These are phyloP conservation scores for Papilio xuthus DNA, from an alignment of 1,140 invertebrate genomes.

Conservation along the genomic window DNA sequence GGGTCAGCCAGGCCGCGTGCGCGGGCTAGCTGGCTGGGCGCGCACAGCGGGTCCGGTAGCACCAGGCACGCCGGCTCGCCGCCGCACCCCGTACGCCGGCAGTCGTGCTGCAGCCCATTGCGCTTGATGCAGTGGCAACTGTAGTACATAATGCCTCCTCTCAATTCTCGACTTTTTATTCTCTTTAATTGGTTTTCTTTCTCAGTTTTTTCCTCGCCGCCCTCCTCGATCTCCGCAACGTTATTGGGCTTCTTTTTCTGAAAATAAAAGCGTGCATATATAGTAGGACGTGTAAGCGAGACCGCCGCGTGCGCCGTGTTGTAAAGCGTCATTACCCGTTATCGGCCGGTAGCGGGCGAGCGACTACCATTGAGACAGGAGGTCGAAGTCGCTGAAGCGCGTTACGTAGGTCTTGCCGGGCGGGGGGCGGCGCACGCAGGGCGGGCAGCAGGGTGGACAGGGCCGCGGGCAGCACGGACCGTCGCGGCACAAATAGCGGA, in stretches of 20 bases:
- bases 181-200: constrained; percentile 74
- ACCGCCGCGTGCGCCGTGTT: constrained; percentile 58
- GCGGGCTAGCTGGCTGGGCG: constrained; percentile 80
- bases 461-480: constrained; percentile 61
- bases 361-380: constrained; percentile 73
- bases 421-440: constrained; percentile 72
- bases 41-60: constrained; percentile 85
- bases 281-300: constrained; percentile 16
- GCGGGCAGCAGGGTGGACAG: constrained; percentile 71
- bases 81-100: constrained; percentile 85
- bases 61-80: constrained; percentile 86
- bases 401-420: constrained; percentile 76
- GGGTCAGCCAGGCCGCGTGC: constrained; percentile 71
- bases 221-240: constrained; percentile 56
- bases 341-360: constrained; percentile 43
- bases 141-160: constrained; percentile 84
- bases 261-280: constrained; percentile 42
- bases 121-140: constrained; percentile 88
- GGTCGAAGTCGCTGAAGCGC: constrained; percentile 75
- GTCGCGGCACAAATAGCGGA: constrained; percentile 75
- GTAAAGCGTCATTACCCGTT: constrained; percentile 58
- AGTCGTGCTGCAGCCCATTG: constrained; percentile 90
- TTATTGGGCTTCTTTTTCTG: constrained; percentile 61
- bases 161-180: constrained; percentile 85
- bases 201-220: constrained; percentile 67